These are phyloP conservation scores for Dasysyrphus tricinctus DNA, from an alignment of 2,888 invertebrate species.

Conservation along the genomic window DNA sequence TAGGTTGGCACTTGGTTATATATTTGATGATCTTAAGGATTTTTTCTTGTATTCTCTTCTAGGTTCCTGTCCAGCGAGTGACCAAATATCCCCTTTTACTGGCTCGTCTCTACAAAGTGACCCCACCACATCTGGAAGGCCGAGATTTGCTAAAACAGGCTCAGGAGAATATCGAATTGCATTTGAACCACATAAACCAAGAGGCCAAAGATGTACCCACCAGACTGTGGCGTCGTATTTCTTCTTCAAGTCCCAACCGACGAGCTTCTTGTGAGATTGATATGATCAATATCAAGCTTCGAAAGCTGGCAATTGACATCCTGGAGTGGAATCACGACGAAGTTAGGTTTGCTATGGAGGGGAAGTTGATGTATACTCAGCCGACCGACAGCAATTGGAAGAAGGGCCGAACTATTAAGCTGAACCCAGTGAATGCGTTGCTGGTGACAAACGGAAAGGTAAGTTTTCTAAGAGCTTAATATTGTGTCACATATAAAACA, in stretches of 20 bases:
- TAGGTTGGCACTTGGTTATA: not conserved
- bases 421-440: conserved; percentile 94
- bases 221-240: conserved; percentile 94
- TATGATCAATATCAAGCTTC: conserved; percentile 93
- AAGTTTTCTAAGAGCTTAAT: conserved; percentile 69
- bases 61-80: conserved; percentile 97
- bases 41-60: not conserved
- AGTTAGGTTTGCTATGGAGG: conserved; percentile 95
- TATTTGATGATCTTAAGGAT: not conserved
- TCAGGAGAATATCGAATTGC: conserved; percentile 95
- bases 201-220: conserved; percentile 96
- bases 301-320: conserved; percentile 96
- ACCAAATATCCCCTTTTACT: conserved; percentile 97
- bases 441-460: conserved; percentile 97
- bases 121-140: conserved; percentile 92
- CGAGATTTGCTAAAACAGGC: conserved; percentile 93
- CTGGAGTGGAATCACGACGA: conserved; percentile 97
- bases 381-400: conserved; percentile 96
- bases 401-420: conserved; percentile 93
- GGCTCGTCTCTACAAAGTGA: conserved; percentile 95
- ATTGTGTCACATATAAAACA: not conserved
- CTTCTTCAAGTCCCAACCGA: conserved; percentile 88
- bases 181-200: conserved; percentile 97
- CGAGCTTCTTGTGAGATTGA: conserved; percentile 92
- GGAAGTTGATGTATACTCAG: conserved; percentile 93